Evolutionary conservation across 2,797 vertebrate species (phyloP).

Genomic region (Enteromius anoplus): DNA sequence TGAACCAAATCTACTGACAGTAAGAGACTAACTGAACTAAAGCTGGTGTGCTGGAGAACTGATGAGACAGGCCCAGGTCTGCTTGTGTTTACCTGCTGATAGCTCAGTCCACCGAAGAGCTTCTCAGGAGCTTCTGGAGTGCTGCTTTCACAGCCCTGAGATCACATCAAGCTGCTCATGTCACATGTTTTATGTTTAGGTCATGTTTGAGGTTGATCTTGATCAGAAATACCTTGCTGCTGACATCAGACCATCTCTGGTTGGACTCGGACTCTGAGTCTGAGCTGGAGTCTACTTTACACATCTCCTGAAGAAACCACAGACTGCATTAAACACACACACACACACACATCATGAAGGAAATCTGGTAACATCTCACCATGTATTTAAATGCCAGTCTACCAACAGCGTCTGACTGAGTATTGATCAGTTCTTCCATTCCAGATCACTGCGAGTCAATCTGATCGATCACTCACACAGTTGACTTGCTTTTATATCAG

Average conservation of each 20-base stretch:
- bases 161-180: not conserved
- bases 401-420: conserved; percentile 67
- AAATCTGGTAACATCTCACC: conserved; percentile 68
- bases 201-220: not conserved
- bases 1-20: no score
- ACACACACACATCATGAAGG: not conserved
- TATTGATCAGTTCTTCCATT: conserved; percentile 60
- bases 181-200: not conserved
- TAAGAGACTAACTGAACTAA: no score
- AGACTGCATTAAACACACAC: conserved; percentile 13
- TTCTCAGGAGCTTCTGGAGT: not conserved
- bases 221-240: conserved; percentile 71
- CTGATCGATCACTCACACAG: not conserved
- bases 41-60: no score
- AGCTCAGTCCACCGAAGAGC: not conserved
- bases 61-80: no score
- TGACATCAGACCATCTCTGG: conserved; percentile 77
- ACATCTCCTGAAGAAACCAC: conserved; percentile 76
- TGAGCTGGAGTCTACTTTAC: conserved; percentile 82
- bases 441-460: conserved; percentile 54
- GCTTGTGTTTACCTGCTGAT: not conserved
- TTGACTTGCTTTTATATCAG: not conserved
- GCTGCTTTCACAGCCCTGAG: conserved; percentile 23
- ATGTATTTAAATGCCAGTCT: conserved; percentile 77
- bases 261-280: conserved; percentile 83